Conservation (phyloP, 2,888 invertebrate species). For the Orchesellides sinensis region DNA sequence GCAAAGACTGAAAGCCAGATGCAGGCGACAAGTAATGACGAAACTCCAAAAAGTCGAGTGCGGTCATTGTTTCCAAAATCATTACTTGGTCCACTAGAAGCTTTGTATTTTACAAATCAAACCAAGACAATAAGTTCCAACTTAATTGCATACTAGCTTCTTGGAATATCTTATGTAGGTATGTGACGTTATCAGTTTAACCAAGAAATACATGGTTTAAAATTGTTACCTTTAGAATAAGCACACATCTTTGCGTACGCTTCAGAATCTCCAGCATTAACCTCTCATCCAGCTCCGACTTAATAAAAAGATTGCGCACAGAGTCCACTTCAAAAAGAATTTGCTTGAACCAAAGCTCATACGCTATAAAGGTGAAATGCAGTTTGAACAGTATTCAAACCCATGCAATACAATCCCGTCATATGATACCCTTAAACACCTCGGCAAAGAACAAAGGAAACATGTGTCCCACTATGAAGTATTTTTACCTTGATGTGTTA, state of each 20-base stretch:
- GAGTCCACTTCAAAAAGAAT: constrained; percentile 98
- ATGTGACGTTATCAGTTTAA: not conserved
- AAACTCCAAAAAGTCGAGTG: constrained; percentile 98
- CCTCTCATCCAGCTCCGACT: constrained; percentile 87
- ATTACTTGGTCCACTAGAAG: constrained; percentile 97
- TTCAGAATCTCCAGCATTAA: constrained; percentile 95
- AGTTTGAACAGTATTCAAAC: not conserved
- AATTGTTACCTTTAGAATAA: constrained; percentile 89
- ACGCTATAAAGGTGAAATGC: constrained; percentile 83
- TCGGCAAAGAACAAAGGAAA: not conserved
- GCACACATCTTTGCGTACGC: constrained; percentile 91
- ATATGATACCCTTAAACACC: no score
- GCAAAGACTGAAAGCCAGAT: constrained; percentile 98
- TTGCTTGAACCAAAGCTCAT: constrained; percentile 99
- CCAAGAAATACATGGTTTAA: not conserved
- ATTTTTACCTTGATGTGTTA: constrained; percentile 94
- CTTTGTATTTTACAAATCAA: constrained; percentile 78
- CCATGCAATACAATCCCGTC: no score
- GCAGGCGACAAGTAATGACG: constrained; percentile 94
- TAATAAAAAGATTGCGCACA: constrained; percentile 87
- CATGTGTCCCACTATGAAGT: not conserved
- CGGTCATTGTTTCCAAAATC: constrained; percentile 99
- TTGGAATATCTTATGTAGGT: not conserved
- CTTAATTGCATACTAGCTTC: not conserved
- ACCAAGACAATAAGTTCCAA: not conserved